A percentile compares a stretch with the other conserved stretches of the same genome.
Evolutionary conservation across 2,888 invertebrate species (phyloP).

Genomic region (Melinaea marsaeus): DNA sequence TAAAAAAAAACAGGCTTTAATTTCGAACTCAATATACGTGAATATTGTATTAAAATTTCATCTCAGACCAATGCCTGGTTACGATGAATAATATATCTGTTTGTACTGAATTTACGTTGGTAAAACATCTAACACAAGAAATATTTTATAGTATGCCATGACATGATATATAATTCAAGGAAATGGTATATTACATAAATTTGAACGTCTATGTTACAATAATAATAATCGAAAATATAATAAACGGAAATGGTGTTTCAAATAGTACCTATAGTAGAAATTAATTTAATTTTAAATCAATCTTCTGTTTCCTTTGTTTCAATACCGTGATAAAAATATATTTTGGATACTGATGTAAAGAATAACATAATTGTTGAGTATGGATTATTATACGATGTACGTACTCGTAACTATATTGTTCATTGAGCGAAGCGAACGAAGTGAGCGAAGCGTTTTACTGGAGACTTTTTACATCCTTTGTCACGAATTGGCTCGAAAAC

Average conservation of each 20-base stretch:
- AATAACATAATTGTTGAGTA: no score
- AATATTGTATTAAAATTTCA: conserved; percentile 23
- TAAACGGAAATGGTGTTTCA: not conserved
- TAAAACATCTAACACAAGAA: conserved; percentile 12
- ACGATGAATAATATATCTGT: conserved; percentile 31
- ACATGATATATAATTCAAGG: not conserved
- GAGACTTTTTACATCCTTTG: no score
- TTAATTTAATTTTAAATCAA: no score
- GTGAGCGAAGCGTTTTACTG: no score
- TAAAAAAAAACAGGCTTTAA: not conserved
- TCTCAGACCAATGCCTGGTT: conserved; percentile 21
- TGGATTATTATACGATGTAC: no score
- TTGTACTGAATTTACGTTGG: conserved; percentile 18
- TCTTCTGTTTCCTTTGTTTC: no score
- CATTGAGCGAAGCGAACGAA: no score
- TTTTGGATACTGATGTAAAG: no score
- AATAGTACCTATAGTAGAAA: no score
- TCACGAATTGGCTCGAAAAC: no score
- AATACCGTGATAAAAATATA: no score
- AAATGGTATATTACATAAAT: not conserved
- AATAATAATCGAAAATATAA: not conserved
- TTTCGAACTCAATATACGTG: conserved; percentile 17
- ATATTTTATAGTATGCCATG: not conserved
- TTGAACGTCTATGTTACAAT: not conserved
- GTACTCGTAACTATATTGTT: no score